These are phyloP conservation scores for Agrenia bidenticulata DNA, from an alignment of 2,888 invertebrate species.

Conservation along the genomic window DNA sequence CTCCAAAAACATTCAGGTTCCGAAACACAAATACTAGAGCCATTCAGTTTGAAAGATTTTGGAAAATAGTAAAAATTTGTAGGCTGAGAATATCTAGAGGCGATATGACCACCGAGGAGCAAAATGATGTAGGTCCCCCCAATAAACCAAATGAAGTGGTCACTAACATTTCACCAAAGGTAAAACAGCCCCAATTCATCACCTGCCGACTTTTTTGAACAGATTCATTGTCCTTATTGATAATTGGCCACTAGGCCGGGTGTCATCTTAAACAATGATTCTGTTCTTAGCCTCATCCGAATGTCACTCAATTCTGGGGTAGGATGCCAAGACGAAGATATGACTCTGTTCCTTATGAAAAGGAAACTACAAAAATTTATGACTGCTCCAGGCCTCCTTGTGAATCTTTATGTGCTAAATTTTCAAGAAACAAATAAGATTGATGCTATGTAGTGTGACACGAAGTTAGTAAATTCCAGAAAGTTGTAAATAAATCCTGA, in stretches of 20 bases:
- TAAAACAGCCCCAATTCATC: constrained; percentile 45
- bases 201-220: constrained; percentile 20
- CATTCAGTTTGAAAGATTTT: no score
- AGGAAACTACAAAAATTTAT: background rate
- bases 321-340: background rate
- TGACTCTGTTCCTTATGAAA: background rate
- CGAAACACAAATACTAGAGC: no score
- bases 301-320: constrained; percentile 9
- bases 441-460: constrained; percentile 1
- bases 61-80: no score
- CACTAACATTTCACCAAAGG: constrained; percentile 52
- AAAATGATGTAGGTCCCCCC: constrained; percentile 43
- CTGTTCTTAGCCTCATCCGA: background rate
- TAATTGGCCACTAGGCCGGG: constrained; percentile 27
- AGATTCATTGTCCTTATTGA: constrained; percentile 34
- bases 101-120: constrained; percentile 1
- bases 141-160: constrained; percentile 50
- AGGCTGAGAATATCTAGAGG: no score
- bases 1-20: no score
- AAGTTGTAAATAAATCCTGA: constrained; percentile 38
- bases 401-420: constrained; percentile 14
- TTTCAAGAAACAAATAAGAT: constrained; percentile 16
- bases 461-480: constrained; percentile 11
- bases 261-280: constrained; percentile 11
- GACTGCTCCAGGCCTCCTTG: background rate